These are phyloP conservation scores for Psittacus erithacus DNA, from an alignment of 2,113 vertebrate species.

Conservation along the genomic window DNA sequence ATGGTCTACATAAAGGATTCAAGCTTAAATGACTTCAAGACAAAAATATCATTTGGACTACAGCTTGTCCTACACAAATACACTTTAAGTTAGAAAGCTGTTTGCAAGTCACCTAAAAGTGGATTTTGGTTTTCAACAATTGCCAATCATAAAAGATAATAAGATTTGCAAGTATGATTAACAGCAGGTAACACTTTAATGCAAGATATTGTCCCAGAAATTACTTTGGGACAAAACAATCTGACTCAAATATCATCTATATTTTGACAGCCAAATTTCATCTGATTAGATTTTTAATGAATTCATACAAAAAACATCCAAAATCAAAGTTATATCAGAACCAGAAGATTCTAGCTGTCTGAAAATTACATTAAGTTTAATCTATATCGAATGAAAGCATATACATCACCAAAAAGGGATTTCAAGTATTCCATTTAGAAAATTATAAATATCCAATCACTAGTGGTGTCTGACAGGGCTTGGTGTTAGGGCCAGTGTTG, in stretches of 20 bases:
- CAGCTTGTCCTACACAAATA: neutral
- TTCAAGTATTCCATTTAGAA: neutral
- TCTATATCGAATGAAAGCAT: neutral
- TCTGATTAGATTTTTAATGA: neutral
- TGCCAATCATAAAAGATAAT: neutral
- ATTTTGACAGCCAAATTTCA: neutral
- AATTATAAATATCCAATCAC: neutral
- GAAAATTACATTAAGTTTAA: neutral
- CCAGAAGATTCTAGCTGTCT: neutral
- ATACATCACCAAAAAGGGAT: neutral
- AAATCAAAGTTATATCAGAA: neutral
- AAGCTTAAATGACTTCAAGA: slow-evolving; percentile 21
- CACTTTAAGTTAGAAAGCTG: neutral
- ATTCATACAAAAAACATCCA: neutral
- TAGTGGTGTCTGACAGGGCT: neutral
- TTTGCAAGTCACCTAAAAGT: neutral
- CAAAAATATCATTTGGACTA: slow-evolving; percentile 4
- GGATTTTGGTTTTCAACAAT: neutral
- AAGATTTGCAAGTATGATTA: neutral
- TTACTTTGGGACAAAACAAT: neutral
- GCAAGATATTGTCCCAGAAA: neutral
- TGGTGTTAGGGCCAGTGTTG: neutral
- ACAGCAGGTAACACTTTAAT: neutral
- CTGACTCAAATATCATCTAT: neutral
- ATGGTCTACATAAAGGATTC: neutral